Evolutionary conservation across 2,888 invertebrate genomes (phyloP), one percentile per base, ranked within the genome.

Genomic region (Tipula helvola): DNA sequence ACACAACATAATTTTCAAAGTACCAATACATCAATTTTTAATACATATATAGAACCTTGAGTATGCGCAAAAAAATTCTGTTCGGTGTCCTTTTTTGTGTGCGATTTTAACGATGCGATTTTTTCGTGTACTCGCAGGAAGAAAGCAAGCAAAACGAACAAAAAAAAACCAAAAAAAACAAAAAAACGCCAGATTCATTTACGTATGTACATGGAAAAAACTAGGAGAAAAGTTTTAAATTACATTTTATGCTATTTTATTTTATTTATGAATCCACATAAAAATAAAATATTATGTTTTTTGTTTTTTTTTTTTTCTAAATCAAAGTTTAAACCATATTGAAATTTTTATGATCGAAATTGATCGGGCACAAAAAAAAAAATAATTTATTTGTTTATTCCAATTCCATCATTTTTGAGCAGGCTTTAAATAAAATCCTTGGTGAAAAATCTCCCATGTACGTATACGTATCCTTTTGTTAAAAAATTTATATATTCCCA

Each of bases 1-100:
- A 88, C 88, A 88, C 88, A 88, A 88, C 57, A 88, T 87, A 87
- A 85, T 42, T 85, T 85, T 85, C 39, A 85, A 18, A 42, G 86
- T 47, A 84, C 57, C 83, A 86, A 83, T 39, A 84, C 83, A 83
- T 83, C 41, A 39, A 84, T 84, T 39, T 39, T 84, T 41, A 84
- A 84, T 84, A 84, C 41, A 39, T 39, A 39, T 39, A 84, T 16
- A 84, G 84, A 39, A 5, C 84, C 84, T 39, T 5, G 41, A 36
- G 84, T 39, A 84, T 84, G 84, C 84, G 84, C 84, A 84, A 84
- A 84, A n/a, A 71, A 16, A 39, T 39, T 84, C 8, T 1, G 39
- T 84, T 39, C 28, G 28, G 71, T 71, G n/a, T 84, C 16, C 84
- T 84, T 39, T 28, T 84, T 84, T 84, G 71, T 71, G 71, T 71